Evolutionary conservation across 2,888 invertebrate genomes (phyloP).

Genomic region (Anaspis maculata): DNA sequence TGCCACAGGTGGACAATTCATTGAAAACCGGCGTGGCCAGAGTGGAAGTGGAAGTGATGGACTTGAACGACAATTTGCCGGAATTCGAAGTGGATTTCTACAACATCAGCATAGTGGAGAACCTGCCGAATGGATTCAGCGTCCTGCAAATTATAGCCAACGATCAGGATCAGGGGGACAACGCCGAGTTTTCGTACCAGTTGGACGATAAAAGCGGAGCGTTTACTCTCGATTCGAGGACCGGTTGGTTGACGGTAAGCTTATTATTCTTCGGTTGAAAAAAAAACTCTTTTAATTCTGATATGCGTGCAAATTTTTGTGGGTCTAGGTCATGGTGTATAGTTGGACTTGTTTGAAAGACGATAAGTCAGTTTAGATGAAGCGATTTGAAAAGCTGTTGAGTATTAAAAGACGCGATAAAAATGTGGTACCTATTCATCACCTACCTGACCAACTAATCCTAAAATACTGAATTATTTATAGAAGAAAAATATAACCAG

Average conservation of each 20-base stretch:
- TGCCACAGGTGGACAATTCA: slow-evolving; percentile 71
- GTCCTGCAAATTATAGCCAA: slow-evolving; percentile 63
- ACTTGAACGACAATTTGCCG: slow-evolving; percentile 77
- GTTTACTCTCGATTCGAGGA: slow-evolving; percentile 68
- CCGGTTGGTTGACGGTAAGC: slow-evolving; percentile 80
- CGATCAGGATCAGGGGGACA: slow-evolving; percentile 78
- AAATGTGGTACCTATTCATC: too few species aligned
- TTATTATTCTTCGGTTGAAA: not conserved
- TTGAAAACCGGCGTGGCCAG: slow-evolving; percentile 65
- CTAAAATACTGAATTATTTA: too few species aligned
- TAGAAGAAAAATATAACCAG: too few species aligned
- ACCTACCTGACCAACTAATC: too few species aligned
- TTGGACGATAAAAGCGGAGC: slow-evolving; percentile 67
- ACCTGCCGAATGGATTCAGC: slow-evolving; percentile 74
- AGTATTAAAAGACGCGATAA: too few species aligned
- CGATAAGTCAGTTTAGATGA: too few species aligned
- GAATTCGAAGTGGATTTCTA: slow-evolving; percentile 85
- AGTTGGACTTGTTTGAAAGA: too few species aligned
- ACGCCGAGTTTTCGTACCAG: slow-evolving; percentile 75
- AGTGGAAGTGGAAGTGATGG: slow-evolving; percentile 64
- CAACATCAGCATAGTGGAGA: slow-evolving; percentile 87
- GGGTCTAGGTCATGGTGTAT: too few species aligned
- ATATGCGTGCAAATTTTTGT: too few species aligned
- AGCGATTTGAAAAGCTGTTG: too few species aligned
- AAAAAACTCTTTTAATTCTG: too few species aligned